These are phyloP conservation scores for Prinia subflava DNA, from an alignment of 2,113 vertebrate species.

Conservation along the genomic window DNA sequence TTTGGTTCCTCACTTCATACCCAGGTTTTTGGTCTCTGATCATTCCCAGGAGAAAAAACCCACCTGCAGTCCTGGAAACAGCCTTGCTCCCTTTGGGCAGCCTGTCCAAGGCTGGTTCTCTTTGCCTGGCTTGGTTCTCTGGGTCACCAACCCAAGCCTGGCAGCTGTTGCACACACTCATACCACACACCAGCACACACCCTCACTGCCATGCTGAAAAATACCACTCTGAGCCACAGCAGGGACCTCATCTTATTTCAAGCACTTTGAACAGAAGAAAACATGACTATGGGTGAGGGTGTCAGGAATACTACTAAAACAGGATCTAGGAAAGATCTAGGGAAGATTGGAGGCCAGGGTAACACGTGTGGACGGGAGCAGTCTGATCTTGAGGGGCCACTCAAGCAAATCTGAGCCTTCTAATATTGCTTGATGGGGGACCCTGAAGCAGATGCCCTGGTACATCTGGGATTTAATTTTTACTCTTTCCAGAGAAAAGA, in stretches of 20 bases:
- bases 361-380: fast-evolving
- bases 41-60: neutral
- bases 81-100: neutral
- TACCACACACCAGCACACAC: neutral
- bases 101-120: neutral
- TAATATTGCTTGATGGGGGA: neutral
- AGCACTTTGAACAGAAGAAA: neutral
- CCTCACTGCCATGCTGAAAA: neutral
- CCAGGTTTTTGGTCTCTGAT: neutral
- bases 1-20: neutral
- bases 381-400: neutral
- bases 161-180: neutral
- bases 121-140: neutral
- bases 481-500: neutral
- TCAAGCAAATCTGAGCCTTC: neutral
- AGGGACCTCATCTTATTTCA: neutral
- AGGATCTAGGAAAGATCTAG: neutral
- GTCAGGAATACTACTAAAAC: neutral
- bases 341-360: neutral
- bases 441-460: neutral
- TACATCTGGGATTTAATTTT: neutral
- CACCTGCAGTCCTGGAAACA: neutral
- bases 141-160: neutral
- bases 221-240: neutral
- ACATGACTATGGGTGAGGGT: neutral